Conservation (phyloP, 2,113 vertebrate genomes). For the Lepisosteus osseus region DNA sequence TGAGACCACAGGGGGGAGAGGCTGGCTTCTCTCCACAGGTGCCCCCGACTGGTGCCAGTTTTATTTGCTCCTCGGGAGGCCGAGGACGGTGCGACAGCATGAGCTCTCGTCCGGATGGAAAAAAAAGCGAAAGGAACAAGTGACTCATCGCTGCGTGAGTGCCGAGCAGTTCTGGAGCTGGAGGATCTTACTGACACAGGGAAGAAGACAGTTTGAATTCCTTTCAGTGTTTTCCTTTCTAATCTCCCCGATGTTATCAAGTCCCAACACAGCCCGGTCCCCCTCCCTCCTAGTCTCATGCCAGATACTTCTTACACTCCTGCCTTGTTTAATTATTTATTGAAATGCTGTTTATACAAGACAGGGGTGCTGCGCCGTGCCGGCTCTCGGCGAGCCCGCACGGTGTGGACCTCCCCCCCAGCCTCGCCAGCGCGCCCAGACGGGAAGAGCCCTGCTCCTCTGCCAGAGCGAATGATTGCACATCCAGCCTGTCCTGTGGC, state of each 20-base stretch:
- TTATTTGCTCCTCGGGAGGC: too few species aligned
- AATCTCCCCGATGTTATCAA: conserved; percentile 5
- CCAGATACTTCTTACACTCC: background rate
- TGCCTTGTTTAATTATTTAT: background rate
- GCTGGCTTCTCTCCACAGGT: too few species aligned
- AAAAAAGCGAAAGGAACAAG: background rate
- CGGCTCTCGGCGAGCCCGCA: background rate
- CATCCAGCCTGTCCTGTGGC: too few species aligned
- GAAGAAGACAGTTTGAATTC: background rate
- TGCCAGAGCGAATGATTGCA: too few species aligned
- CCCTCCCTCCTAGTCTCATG: background rate
- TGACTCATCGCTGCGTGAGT: background rate
- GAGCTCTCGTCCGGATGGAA: too few species aligned
- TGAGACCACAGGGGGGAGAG: too few species aligned
- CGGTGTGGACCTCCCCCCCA: background rate
- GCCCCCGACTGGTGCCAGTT: too few species aligned
- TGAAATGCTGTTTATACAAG: conserved; percentile 8
- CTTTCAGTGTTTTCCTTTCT: background rate
- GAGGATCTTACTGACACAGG: background rate
- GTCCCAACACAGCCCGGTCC: background rate
- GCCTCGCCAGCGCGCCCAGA: too few species aligned
- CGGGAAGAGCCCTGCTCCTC: too few species aligned
- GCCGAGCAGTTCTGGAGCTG: background rate
- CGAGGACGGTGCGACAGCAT: too few species aligned
- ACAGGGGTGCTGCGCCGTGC: background rate